Conservation (phyloP, 2,888 invertebrate species). For the Lottia gigantea region DNA sequence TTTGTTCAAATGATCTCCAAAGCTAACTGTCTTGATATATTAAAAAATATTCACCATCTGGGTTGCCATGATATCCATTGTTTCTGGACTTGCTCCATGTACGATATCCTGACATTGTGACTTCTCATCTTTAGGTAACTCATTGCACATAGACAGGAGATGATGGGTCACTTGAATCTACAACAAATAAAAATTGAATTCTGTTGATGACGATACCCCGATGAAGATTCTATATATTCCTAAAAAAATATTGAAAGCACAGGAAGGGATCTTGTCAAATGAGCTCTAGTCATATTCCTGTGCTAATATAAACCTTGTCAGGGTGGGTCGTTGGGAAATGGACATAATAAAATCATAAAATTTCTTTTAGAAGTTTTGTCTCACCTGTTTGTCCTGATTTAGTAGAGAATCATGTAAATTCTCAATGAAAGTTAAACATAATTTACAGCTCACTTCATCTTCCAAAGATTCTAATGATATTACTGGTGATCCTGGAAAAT, state of each 20-base stretch:
- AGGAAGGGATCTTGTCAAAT: too few species aligned
- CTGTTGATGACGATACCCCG: too few species aligned
- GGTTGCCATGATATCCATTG: not conserved
- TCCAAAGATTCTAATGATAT: constrained; percentile 8
- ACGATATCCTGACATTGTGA: constrained; percentile 7
- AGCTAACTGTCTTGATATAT: too few species aligned
- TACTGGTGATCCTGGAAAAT: constrained; percentile 1
- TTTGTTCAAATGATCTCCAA: too few species aligned
- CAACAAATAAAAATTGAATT: not conserved
- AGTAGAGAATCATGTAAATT: constrained; percentile 31
- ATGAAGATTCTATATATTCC: too few species aligned
- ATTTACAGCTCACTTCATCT: constrained; percentile 25
- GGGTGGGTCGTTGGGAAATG: too few species aligned
- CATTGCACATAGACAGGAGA: constrained; percentile 4
- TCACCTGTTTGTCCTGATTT: constrained; percentile 25
- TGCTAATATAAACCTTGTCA: too few species aligned
- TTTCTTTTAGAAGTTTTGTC: too few species aligned
- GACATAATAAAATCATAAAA: too few species aligned
- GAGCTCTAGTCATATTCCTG: too few species aligned
- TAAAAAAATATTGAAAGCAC: too few species aligned
- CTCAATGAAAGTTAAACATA: constrained; percentile 32
- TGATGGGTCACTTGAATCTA: not conserved
- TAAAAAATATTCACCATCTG: constrained; percentile 3
- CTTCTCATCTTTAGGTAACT: not conserved
- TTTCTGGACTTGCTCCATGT: not conserved